Evolutionary conservation across 1,140 invertebrate genomes (phyloP).

Genomic region (Elysia chlorotica): DNA sequence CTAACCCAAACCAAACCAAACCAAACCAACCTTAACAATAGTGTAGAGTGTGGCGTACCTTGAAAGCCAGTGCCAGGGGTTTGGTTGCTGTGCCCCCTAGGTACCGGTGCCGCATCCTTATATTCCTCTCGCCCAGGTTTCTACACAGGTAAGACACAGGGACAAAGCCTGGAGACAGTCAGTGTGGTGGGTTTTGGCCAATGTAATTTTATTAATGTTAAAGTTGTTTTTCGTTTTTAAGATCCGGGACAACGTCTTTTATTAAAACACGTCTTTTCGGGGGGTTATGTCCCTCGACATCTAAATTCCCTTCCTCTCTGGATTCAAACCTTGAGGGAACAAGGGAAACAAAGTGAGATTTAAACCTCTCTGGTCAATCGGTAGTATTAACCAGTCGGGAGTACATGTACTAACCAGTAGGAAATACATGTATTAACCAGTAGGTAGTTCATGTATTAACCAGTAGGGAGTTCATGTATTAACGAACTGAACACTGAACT

Average conservation of each 20-base stretch:
- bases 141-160: conserved; percentile 46
- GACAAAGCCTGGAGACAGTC: conserved; percentile 38
- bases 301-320: too few species aligned
- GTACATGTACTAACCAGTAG: too few species aligned
- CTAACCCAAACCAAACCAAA: background rate
- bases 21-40: background rate
- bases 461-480: too few species aligned
- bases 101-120: conserved; percentile 54
- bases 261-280: background rate
- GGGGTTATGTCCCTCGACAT: too few species aligned
- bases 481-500: too few species aligned
- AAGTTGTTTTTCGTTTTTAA: background rate
- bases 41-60: conserved; percentile 29
- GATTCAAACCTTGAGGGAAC: too few species aligned
- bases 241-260: background rate
- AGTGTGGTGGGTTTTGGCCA: too few species aligned
- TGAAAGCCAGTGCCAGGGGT: conserved; percentile 46
- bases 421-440: too few species aligned
- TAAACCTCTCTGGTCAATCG: too few species aligned
- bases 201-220: background rate
- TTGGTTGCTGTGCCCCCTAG: conserved; percentile 48
- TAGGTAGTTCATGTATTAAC: too few species aligned
- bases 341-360: too few species aligned
- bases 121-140: conserved; percentile 46
- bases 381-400: too few species aligned